phyloP scores from a whole-genome alignment of 2,113 vertebrate genomes.

The Mystacornis crossleyi region DNA sequence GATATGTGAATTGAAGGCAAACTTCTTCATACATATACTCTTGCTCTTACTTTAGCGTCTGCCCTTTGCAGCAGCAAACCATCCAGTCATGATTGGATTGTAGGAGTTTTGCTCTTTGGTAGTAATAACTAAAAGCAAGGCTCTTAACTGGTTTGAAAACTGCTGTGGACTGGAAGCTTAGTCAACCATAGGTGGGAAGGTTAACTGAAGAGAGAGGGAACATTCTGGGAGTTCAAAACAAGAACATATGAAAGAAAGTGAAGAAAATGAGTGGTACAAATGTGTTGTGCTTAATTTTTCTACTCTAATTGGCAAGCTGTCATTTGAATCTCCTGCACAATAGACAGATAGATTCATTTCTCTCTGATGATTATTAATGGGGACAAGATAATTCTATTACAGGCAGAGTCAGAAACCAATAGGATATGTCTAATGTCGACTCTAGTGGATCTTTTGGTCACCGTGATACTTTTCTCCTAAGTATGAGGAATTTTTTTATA shows the following conservation, averaged over 20 bases:
- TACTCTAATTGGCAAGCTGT: background rate
- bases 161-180: background rate
- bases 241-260: background rate
- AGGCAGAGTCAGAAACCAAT: background rate
- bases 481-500: background rate
- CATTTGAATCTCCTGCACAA: background rate
- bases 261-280: background rate
- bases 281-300: background rate
- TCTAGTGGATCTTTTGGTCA: background rate
- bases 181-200: background rate
- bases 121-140: background rate
- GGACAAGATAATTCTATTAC: background rate
- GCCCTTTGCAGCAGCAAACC: background rate
- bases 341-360: background rate
- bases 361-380: background rate
- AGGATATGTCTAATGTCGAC: background rate
- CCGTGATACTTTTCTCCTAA: background rate
- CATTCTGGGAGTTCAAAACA: background rate
- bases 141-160: background rate
- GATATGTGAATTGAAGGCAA: background rate
- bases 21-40: background rate
- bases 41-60: background rate
- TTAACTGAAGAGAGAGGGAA: background rate
- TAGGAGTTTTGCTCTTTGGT: background rate
- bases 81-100: background rate